A percentile compares a stretch with the other conserved stretches of the same genome.
These are phyloP conservation scores for Eristalinus sepulchralis DNA, from an alignment of 2,888 invertebrate species.

Conservation along the genomic window DNA sequence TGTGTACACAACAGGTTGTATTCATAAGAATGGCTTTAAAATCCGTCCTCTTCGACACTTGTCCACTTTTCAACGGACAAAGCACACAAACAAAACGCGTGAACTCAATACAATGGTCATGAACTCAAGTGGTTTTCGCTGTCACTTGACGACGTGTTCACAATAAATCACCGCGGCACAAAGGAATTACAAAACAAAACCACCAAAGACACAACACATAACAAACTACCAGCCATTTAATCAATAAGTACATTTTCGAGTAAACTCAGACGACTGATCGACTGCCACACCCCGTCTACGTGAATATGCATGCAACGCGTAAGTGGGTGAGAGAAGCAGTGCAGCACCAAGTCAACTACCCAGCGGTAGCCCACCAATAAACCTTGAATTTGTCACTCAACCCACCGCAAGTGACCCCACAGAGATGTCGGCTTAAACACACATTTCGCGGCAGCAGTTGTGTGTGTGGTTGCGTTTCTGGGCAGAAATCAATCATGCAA, in stretches of 20 bases:
- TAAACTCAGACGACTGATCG: not conserved
- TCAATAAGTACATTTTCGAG: conserved; percentile 18
- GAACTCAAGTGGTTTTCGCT: conserved; percentile 52
- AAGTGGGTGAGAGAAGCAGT: not conserved
- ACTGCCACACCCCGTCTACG: not conserved
- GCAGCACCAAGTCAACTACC: not conserved
- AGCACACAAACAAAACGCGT: conserved; percentile 3
- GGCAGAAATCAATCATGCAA: conserved; percentile 14
- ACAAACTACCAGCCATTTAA: conserved; percentile 9
- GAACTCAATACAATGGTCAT: conserved; percentile 39
- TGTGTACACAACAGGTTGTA: conserved; percentile 14
- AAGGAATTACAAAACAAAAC: conserved; percentile 16
- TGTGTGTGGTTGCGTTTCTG: not conserved
- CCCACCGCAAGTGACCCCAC: not conserved
- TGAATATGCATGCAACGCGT: not conserved
- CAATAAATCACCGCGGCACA: conserved; percentile 43
- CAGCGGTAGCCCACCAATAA: conserved; percentile 2
- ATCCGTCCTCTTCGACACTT: not conserved
- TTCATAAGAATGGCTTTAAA: not conserved
- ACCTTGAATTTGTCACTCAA: not conserved
- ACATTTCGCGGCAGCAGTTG: not conserved
- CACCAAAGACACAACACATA: not conserved
- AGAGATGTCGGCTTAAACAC: not conserved
- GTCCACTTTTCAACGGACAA: not conserved
- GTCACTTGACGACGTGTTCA: conserved; percentile 27